Conservation (phyloP, 2,797 vertebrate species). For the Phalanger gymnotis region DNA sequence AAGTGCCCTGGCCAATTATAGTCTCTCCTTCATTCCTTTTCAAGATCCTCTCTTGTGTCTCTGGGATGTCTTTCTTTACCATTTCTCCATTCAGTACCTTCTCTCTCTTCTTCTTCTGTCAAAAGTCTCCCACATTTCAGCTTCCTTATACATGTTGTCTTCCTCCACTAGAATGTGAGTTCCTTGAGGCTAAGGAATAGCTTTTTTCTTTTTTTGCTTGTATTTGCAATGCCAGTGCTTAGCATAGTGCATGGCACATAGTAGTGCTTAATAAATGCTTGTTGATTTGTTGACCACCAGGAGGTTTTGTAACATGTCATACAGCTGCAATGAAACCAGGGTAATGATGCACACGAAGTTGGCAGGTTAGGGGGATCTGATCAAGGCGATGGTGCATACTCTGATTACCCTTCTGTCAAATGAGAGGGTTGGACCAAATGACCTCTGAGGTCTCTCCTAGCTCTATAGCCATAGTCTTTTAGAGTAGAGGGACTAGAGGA, state of each 20-base stretch:
- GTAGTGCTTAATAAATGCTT: background rate
- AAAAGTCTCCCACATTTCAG: background rate
- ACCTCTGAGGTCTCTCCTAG: background rate
- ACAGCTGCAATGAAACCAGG: background rate
- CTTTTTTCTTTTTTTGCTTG: too few relatives aligned
- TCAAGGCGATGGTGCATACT: background rate
- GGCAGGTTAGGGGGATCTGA: background rate
- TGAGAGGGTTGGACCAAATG: background rate
- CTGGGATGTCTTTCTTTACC: background rate
- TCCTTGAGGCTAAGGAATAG: background rate
- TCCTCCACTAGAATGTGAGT: background rate
- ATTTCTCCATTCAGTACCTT: background rate
- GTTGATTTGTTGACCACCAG: background rate
- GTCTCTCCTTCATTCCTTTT: background rate
- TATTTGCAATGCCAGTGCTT: background rate
- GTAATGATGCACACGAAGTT: background rate
- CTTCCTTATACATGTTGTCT: background rate
- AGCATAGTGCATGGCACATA: background rate
- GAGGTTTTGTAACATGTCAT: background rate
- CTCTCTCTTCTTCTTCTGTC: background rate
- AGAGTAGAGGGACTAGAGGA: background rate
- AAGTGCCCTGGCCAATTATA: background rate
- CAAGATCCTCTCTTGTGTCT: background rate
- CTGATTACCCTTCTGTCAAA: background rate
- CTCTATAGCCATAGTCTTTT: background rate